A percentile compares a stretch with the other conserved stretches of the same genome.
Evolutionary conservation across 2,113 vertebrate species (phyloP).

Genomic region (Pandion haliaetus): DNA sequence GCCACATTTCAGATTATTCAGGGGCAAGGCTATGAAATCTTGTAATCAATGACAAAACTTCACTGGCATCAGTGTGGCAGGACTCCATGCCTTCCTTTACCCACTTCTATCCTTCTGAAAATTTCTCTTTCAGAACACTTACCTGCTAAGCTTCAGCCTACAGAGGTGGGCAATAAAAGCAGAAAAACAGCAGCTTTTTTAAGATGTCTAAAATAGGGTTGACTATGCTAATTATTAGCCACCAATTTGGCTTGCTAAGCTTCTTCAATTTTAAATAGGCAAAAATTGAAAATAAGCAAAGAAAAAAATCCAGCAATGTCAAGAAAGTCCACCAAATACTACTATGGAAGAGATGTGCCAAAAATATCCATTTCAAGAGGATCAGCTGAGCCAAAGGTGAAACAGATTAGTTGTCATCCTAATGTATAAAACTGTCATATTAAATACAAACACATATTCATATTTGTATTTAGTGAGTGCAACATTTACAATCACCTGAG

Average conservation of each 20-base stretch:
- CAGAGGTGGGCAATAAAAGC: not conserved
- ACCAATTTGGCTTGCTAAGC: not conserved
- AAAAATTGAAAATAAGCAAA: not conserved
- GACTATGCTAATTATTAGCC: not conserved
- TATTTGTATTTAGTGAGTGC: not conserved
- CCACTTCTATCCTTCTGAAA: not conserved
- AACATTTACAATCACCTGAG: not conserved
- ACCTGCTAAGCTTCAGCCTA: not conserved
- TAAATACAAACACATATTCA: not conserved
- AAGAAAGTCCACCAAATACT: not conserved
- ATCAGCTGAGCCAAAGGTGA: not conserved
- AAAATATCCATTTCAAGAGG: not conserved
- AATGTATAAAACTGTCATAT: not conserved
- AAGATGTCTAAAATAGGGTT: not conserved
- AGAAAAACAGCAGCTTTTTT: not conserved
- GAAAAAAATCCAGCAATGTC: not conserved
- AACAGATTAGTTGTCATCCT: not conserved
- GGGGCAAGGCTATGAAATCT: not conserved
- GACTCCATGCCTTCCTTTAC: not conserved
- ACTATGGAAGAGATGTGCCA: not conserved
- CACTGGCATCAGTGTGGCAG: not conserved
- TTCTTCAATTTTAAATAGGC: not conserved
- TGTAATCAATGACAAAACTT: not conserved
- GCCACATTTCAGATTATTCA: not conserved
- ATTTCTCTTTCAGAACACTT: not conserved